Percentiles rank a stretch among this genome's conserved stretches.
Conservation (phyloP, 2,797 vertebrate genomes). For the Ctenopoma multispine region DNA sequence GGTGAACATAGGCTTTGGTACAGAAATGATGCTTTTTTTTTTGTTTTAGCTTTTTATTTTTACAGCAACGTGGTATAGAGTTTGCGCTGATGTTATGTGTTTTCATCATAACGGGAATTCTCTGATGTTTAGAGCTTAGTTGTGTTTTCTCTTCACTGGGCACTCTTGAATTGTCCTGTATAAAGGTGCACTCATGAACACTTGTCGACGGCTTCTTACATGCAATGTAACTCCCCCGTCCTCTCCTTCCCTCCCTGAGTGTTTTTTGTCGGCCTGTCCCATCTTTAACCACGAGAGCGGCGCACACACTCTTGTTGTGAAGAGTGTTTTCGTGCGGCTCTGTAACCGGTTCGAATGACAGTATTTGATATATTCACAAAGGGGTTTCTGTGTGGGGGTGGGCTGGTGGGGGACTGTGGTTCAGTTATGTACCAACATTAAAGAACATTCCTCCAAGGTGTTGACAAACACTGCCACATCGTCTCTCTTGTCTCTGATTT, state of each 20-base stretch:
- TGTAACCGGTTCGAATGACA: slow-evolving; percentile 72
- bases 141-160: slow-evolving; percentile 83
- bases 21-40: slow-evolving; percentile 66
- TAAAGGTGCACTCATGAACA: slow-evolving; percentile 87
- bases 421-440: slow-evolving; percentile 82
- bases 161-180: slow-evolving; percentile 84
- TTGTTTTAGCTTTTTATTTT: slow-evolving; percentile 39
- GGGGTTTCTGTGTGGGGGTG: slow-evolving; percentile 37
- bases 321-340: slow-evolving; percentile 65
- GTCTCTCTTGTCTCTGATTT: slow-evolving; percentile 54
- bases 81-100: slow-evolving; percentile 75
- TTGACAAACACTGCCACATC: slow-evolving; percentile 77
- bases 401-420: slow-evolving; percentile 59
- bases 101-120: slow-evolving; percentile 76
- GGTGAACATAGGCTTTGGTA: slow-evolving; percentile 70
- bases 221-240: slow-evolving; percentile 80
- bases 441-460: slow-evolving; percentile 84
- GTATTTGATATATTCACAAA: slow-evolving; percentile 87
- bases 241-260: slow-evolving; percentile 43
- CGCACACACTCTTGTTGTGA: slow-evolving; percentile 71
- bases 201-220: slow-evolving; percentile 86
- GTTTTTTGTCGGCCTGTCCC: slow-evolving; percentile 44
- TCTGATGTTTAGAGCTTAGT: slow-evolving; percentile 88
- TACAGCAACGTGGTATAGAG: slow-evolving; percentile 59
- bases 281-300: slow-evolving; percentile 66